Evolutionary conservation across 2,113 vertebrate species (phyloP).

Genomic region (Malurus cyaneus): DNA sequence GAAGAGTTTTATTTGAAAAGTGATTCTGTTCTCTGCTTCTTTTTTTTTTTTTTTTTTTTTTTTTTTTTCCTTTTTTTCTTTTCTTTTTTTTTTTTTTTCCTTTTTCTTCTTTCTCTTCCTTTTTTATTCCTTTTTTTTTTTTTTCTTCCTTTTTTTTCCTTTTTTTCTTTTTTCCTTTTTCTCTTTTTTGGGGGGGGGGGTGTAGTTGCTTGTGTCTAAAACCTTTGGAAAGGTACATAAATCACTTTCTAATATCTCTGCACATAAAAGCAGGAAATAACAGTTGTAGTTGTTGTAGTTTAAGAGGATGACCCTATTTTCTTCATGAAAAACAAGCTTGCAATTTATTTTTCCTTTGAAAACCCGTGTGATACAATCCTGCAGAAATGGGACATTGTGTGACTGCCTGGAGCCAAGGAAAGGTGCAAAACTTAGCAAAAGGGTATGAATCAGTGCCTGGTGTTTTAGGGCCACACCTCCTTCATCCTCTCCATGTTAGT

Average conservation of each 20-base stretch:
- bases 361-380: background rate
- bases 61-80: too few species aligned
- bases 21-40: background rate
- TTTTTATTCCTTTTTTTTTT: background rate
- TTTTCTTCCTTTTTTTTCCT: background rate
- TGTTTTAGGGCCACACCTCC: background rate
- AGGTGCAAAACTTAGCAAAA: background rate
- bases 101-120: background rate
- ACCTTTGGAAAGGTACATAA: background rate
- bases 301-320: background rate
- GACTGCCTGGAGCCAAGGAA: background rate
- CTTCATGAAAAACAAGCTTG: background rate
- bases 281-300: background rate
- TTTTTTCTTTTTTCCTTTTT: background rate
- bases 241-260: background rate
- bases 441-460: background rate
- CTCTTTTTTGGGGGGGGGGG: background rate
- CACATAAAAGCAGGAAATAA: background rate
- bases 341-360: background rate
- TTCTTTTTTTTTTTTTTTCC: background rate
- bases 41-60: background rate
- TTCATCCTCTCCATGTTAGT: background rate
- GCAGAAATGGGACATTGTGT: background rate
- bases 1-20: background rate
- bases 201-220: background rate